phyloP scores from a whole-genome alignment of 2,888 invertebrate genomes.

The Cryptus armator region DNA sequence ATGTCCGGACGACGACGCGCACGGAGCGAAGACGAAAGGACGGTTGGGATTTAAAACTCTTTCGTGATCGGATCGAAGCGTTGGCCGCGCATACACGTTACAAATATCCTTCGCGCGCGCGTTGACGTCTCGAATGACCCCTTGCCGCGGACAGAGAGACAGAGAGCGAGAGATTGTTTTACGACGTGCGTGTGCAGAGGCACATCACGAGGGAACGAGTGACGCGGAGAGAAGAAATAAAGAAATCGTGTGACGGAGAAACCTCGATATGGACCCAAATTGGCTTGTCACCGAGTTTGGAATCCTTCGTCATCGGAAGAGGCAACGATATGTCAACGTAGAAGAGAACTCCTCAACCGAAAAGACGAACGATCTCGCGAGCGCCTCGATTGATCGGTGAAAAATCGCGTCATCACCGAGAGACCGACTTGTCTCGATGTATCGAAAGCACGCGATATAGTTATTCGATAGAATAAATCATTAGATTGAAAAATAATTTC shows the following conservation, averaged over 20 bases:
- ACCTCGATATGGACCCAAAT: slow-evolving; percentile 40
- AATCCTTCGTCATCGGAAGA: slow-evolving; percentile 59
- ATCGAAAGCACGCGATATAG: slow-evolving; percentile 16
- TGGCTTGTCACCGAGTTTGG: slow-evolving; percentile 55
- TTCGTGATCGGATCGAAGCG: neutral
- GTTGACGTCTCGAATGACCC: slow-evolving; percentile 29
- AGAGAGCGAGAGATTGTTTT: slow-evolving; percentile 45
- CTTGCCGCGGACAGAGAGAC: neutral
- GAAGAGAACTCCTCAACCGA: neutral
- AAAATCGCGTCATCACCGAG: slow-evolving; percentile 53
- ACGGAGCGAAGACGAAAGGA: neutral
- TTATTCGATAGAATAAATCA: neutral
- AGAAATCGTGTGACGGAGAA: slow-evolving; percentile 60
- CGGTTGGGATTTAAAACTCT: neutral
- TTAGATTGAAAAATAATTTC: neutral
- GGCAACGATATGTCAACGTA: slow-evolving; percentile 2
- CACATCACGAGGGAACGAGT: neutral
- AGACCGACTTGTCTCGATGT: slow-evolving; percentile 34
- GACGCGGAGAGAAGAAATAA: slow-evolving; percentile 50
- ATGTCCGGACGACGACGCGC: neutral
- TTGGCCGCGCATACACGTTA: neutral
- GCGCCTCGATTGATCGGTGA: slow-evolving; percentile 48
- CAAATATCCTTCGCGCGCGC: neutral
- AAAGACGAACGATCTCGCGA: slow-evolving; percentile 61
- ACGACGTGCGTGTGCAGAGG: slow-evolving; percentile 27